phyloP scores from a whole-genome alignment of 2,113 vertebrate genomes.

The Tachuris rubrigastra region DNA sequence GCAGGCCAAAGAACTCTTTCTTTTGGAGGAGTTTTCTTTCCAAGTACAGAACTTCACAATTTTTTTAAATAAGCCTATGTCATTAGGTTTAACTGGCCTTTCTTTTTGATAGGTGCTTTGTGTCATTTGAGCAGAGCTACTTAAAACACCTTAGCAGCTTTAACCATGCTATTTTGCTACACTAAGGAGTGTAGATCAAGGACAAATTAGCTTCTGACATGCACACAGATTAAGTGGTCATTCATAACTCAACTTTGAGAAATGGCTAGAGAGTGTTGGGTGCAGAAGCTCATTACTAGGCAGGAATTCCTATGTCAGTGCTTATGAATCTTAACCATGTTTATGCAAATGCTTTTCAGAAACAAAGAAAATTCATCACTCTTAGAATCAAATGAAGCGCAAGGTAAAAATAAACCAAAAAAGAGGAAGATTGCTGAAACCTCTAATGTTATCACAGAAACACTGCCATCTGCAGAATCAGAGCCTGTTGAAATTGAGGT shows the following conservation, averaged over 20 bases:
- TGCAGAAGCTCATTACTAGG: not conserved
- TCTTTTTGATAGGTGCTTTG: not conserved
- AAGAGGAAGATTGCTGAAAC: constrained; percentile 21
- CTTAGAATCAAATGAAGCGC: constrained; percentile 59
- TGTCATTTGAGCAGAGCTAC: not conserved
- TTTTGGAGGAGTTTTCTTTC: not conserved
- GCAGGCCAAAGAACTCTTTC: not conserved
- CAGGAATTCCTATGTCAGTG: not conserved
- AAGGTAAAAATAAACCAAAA: constrained; percentile 72
- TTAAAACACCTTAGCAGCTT: not conserved
- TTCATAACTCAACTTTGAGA: not conserved
- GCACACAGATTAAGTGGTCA: not conserved
- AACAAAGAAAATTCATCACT: constrained; percentile 79
- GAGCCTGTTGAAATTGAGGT: constrained; percentile 63
- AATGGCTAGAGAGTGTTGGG: not conserved
- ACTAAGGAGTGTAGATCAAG: not conserved
- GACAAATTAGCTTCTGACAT: not conserved
- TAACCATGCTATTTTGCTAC: not conserved
- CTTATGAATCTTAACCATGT: not conserved
- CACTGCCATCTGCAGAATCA: constrained; percentile 1
- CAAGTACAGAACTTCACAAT: not conserved
- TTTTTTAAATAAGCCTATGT: not conserved
- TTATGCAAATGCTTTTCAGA: constrained; percentile 69
- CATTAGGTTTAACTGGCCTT: not conserved
- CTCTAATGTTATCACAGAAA: constrained; percentile 7